Base-by-base conservation (phyloP, 2,113 vertebrate genomes). In the Forbesichthys papilliferus region DNA sequence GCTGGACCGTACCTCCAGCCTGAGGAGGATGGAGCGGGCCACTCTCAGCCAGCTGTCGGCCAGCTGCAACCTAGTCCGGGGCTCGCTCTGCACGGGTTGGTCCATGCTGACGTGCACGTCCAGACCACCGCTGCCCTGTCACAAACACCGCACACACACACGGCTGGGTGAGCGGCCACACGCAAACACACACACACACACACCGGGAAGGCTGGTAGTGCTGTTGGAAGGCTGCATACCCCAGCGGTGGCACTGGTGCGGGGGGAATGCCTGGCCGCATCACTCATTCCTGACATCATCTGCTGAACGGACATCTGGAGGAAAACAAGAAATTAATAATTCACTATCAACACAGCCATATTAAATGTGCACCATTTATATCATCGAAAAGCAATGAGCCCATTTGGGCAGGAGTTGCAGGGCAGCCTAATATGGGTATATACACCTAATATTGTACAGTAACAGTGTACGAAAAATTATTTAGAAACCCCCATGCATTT, bases 51-150 rank as follows among this genome's bases (percentile, higher is more conserved):
- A 89, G 71, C 93, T 94, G 80, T 94, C 94, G 3, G 94, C 94
- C 90, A 95, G 84, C 63, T 95, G 92, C 48, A 96, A 91, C 58
- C 94, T 91, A 18, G 95, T 91, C 14, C 95, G 90, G 4, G 95
- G 92, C 73, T 96, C 95, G 61, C 94, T 95, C 90, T 95, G 84
- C 10, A 86, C 53, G 0, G 87, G 73, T 58, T 86, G 89, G 74
- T 95, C 94, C 93, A 95, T 66, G 85, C 94, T 95, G 81, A 95
- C 93, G 73, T 94, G 94, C 79, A 94, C 87, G 56, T 95, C 94
- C 86, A 95, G 88, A 53, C 91, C 92, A 69, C 93, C 90, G 12
- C 90, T 89, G 81, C 78, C 86, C 92, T 93, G 56, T 1, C 57
- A 66, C 5, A 12, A 33, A 11, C 11, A 61, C 11, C 20, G 48